Evolutionary conservation across 2,797 vertebrate species (phyloP), one percentile per base, ranked within the genome.

Genomic region (Oryzias dopingdopingensis): DNA sequence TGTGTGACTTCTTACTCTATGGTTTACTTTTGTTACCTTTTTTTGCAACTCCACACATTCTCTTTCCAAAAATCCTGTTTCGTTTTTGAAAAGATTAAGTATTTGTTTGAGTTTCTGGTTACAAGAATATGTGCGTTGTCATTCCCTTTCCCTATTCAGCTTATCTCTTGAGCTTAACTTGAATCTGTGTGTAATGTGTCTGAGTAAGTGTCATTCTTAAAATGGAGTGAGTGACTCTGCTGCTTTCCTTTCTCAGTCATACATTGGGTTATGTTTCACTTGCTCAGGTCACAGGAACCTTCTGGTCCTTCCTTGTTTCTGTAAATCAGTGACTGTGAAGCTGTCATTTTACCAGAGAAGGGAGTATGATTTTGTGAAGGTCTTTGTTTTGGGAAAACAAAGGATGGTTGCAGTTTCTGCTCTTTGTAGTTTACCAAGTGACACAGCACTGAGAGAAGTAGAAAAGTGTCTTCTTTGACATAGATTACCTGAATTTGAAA

Each of bases 171-270:
- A 59, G 40, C 8, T 50, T 15, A 63, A 57, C 66, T 76, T 70
- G 67, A 74, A 77, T 70, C 65, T 0, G 5, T 45, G 56, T 40
- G 24, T 55, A 45, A 56, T 42, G 49, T 52, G 56, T 13, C 6
- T 44, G 15, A 17, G 26, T 44, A 20, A 45, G 52, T 12, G 40
- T 60, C 52, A 53, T 43, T 54, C 5, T 45, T 29, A 5, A 20
- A 54, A 48, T 56, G 63, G 29, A 16, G 68, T 65, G 29, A 16
- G 68, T 65, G 59, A 74, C 62, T 67, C 55, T 52, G 52, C 64
- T 54, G 7, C 67, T 86, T 82, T 88, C 80, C 79, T 81, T 81
- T 83, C 80, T 62, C 59, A 2, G 45, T 64, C 60, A 69, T 56
- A 64, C 32, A 7, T 24, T 45, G 59, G 7, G 4, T 50, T 47